Conservation (phyloP, 2,888 invertebrate species). For the Callosobruchus maculatus region DNA sequence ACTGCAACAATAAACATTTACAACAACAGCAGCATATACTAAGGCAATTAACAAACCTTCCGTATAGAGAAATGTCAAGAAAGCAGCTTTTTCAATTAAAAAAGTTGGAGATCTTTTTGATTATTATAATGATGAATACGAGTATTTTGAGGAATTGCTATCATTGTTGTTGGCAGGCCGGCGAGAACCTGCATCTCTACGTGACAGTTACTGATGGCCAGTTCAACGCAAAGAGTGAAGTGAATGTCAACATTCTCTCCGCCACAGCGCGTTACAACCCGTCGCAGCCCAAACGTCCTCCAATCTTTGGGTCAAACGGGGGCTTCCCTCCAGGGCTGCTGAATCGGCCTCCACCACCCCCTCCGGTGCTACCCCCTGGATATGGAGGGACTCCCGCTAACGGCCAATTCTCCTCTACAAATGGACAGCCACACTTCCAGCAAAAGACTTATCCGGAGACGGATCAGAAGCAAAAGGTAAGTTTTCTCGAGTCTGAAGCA, state of each 20-base stretch:
- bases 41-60: too few relatives aligned
- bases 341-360: not conserved
- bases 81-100: too few relatives aligned
- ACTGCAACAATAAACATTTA: too few relatives aligned
- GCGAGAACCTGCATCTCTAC: slow-evolving; percentile 63
- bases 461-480: slow-evolving; percentile 9
- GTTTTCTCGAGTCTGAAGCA: too few relatives aligned
- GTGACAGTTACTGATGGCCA: slow-evolving; percentile 66
- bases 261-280: slow-evolving; percentile 30
- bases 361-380: not conserved
- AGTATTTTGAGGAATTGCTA: not conserved
- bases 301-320: not conserved
- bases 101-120: too few relatives aligned
- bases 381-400: not conserved
- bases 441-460: slow-evolving; percentile 21
- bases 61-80: too few relatives aligned
- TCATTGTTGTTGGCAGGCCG: too few relatives aligned
- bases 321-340: not conserved
- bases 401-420: not conserved
- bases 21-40: too few relatives aligned
- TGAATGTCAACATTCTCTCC: slow-evolving; percentile 61
- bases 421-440: slow-evolving; percentile 19
- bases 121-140: too few relatives aligned
- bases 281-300: slow-evolving; percentile 13
- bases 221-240: slow-evolving; percentile 63